Evolutionary conservation across 2,113 vertebrate genomes (phyloP), one percentile per base, ranked within the genome.

Genomic region (Cryptotis parvus): DNA sequence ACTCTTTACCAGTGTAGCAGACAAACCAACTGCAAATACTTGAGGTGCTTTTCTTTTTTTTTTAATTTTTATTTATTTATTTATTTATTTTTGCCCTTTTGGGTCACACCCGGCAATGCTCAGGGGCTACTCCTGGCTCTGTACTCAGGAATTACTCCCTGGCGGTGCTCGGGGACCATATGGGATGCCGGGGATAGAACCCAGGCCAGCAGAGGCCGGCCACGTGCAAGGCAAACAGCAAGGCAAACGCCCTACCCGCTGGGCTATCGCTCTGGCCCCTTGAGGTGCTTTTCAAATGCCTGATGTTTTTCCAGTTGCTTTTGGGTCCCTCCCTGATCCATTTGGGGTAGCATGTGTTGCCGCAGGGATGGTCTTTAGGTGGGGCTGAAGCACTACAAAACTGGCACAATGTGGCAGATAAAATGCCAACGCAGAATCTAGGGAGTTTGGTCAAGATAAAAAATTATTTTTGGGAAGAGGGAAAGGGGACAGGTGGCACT

Each of bases 391-490:
- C 68, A 63, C 72, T 69, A 52, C 68, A 31, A 91, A 81, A 90
- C 74, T 89, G 91, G 84, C 69, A 93, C 75, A 84, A 65, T 43
- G 79, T 79, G 86, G 80, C 75, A 81, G n/a, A n/a, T n/a, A n/a
- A 93, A 92, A 92, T 70, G 41, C 72, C 92, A 91, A 41, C 31
- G 68, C 76, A 90, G 90, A 95, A 96, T 94, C 93, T 94, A 94
- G 88, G 43, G 72, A 92, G 73, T 91, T 90, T 94, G 94, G 93
- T 94, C 90, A 93, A 96, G 91, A 94, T 88, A 73, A 92, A 94
- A 90, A 78, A 93, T 88, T 94, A 88, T 89, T 96, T 93, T 90
- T 55, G 79, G 93, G 90, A 79, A 89, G 79, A 83, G n/a, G 66
- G 18, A 35, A 79, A 12, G 72, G 81, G 33, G 80, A 76, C 93